These are phyloP conservation scores for Sternarchorhynchus goeldii DNA, from an alignment of 2,797 vertebrate species.

Conservation along the genomic window DNA sequence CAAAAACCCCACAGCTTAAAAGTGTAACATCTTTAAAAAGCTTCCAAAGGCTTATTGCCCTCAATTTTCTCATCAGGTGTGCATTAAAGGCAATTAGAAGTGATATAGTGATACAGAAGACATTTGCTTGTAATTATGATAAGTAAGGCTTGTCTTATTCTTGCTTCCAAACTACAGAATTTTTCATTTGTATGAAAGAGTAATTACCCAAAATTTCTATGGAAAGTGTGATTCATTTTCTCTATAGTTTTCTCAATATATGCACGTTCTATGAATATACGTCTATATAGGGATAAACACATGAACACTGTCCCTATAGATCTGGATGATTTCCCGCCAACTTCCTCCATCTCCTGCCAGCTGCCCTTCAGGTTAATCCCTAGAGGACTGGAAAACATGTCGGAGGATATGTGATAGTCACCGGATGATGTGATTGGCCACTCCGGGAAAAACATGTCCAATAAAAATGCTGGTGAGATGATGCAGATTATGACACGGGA, in stretches of 20 bases:
- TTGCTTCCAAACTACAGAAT: constrained; percentile 48
- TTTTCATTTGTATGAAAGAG: constrained; percentile 47
- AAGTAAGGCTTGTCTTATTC: constrained; percentile 45
- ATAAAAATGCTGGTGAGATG: constrained; percentile 3
- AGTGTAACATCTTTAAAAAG: constrained; percentile 39
- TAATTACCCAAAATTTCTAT: constrained; percentile 33
- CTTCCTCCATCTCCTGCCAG: neutral
- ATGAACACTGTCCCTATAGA: neutral
- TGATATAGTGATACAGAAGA: constrained; percentile 47
- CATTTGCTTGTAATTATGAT: constrained; percentile 57
- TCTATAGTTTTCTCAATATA: constrained; percentile 22
- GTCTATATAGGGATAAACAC: constrained; percentile 1
- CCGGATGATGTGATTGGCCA: neutral
- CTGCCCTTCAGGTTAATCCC: constrained; percentile 3
- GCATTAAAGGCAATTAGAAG: constrained; percentile 54
- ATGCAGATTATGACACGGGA: constrained; percentile 28
- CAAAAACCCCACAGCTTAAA: constrained; percentile 15
- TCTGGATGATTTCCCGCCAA: constrained; percentile 37
- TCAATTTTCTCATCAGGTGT: constrained; percentile 55
- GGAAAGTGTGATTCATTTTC: constrained; percentile 42
- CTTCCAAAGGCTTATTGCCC: constrained; percentile 45
- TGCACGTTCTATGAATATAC: constrained; percentile 31
- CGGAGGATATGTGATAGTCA: constrained; percentile 6
- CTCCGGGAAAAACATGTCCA: constrained; percentile 16
- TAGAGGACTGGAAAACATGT: constrained; percentile 13